A percentile compares a stretch with the other conserved stretches of the same genome.
phyloP scores from a whole-genome alignment of 2,888 invertebrate species.

The Oligia latruncula region DNA sequence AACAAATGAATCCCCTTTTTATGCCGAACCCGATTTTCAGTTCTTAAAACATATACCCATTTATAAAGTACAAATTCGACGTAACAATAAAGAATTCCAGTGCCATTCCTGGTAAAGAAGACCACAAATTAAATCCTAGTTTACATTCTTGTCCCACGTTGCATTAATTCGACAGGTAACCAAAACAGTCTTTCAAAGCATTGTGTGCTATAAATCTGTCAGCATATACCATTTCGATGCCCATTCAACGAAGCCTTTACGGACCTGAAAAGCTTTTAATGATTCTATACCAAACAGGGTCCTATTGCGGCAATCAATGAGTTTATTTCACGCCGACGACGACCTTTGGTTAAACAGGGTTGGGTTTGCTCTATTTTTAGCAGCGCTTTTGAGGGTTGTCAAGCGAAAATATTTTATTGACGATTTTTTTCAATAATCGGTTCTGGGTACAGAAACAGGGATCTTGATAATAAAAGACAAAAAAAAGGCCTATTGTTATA shows the following conservation, averaged over 20 bases:
- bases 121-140: conserved; percentile 63
- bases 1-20: conserved; percentile 51
- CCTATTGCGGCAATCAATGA: conserved; percentile 58
- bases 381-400: conserved; percentile 15
- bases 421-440: neutral
- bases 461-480: conserved; percentile 2
- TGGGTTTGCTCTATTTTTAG: conserved; percentile 35
- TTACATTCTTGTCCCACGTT: conserved; percentile 50
- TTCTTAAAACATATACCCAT: conserved; percentile 35
- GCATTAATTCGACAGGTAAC: conserved; percentile 61
- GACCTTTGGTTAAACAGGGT: conserved; percentile 50
- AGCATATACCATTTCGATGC: conserved; percentile 62
- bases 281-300: conserved; percentile 56
- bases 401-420: neutral
- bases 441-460: neutral
- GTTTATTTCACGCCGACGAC: conserved; percentile 58
- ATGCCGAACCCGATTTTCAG: conserved; percentile 46
- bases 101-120: neutral
- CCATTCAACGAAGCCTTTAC: conserved; percentile 64
- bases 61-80: conserved; percentile 40
- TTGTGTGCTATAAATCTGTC: conserved; percentile 65
- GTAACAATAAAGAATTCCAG: conserved; percentile 43
- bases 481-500: neutral
- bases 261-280: conserved; percentile 65
- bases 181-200: conserved; percentile 58